Percentiles rank a stretch among this genome's conserved stretches.
phyloP scores from a whole-genome alignment of 2,113 vertebrate genomes.

The Pardalotus punctatus region DNA sequence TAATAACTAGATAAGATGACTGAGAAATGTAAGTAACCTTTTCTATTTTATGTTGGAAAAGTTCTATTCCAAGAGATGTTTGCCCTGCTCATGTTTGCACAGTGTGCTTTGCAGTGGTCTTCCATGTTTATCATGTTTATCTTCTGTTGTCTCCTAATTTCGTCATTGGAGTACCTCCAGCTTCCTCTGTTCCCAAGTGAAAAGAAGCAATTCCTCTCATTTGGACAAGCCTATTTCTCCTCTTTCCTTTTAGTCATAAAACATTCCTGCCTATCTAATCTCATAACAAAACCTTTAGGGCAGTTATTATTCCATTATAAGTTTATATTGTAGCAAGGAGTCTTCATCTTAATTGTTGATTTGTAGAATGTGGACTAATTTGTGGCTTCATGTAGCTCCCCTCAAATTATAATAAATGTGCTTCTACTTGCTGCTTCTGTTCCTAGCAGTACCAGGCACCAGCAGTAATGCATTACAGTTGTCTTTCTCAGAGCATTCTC shows the following conservation, averaged over 20 bases:
- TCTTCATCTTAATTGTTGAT: neutral
- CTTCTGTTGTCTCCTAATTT: neutral
- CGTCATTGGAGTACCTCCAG: neutral
- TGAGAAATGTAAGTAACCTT: neutral
- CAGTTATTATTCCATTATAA: constrained; percentile 23
- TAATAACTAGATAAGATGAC: neutral
- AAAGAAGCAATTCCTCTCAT: neutral
- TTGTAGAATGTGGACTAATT: neutral
- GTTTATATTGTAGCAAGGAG: neutral
- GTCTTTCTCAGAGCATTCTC: neutral
- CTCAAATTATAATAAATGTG: neutral
- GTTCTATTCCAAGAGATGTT: neutral
- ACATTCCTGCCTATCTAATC: constrained; percentile 9
- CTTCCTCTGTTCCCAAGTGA: neutral
- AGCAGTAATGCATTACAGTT: neutral
- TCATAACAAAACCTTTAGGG: neutral
- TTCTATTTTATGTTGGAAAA: neutral
- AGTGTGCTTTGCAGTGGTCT: neutral
- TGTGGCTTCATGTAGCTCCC: neutral
- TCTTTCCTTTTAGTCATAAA: constrained; percentile 4
- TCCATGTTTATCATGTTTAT: neutral
- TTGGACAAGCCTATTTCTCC: neutral
- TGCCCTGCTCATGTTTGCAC: neutral
- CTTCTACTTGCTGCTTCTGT: neutral
- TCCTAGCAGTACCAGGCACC: neutral